Evolutionary conservation across 2,888 invertebrate species (phyloP), one percentile per base, ranked within the genome.

Genomic region (Bhutanitis thaidina): DNA sequence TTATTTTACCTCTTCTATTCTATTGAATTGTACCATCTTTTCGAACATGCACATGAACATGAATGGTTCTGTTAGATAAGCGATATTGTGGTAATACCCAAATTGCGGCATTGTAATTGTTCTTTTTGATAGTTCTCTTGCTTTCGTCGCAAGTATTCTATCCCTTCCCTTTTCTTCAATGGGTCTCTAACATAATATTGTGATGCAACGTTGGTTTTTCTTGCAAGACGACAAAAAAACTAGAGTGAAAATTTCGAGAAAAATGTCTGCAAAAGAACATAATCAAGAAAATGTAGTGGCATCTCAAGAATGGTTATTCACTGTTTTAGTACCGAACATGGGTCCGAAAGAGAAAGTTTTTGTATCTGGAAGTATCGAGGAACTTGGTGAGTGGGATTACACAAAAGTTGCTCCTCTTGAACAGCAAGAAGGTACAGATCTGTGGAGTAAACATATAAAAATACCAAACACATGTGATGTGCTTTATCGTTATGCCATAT

Each of bases 401-500:
- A 90, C 89, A 41, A 90, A 90, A 61, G 91, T 92, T 53, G 74
- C 93, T 2, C 69, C 90, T 10, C 80, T 96, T 59, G 86, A 91
- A 53, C 82, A 78, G 56, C 74, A 87, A 32, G 67, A 65, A 55
- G 73, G 65, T 41, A 71, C 80, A 15, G 84, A 91, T 61, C 67
- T 92, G 36, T 95, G 95, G 95, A 91, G 91, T 1, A 91, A 87
- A 58, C 80, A 88, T 44, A 75, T 95, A 32, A 86, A 84, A 55
- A 90, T 97, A 65, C 95, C 95, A 1, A 90, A 91, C 50, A 92
- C 93, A 55, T 86, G 90, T 61, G 91, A 92, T 57, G 89, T 96
- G 8, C 89, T 91, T 37, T 96, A 94, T 75, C 92, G 97, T 30
- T 97, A 95, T 77, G 93, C 93, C 60, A 91, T 96, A 54, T 94